Base-by-base conservation (phyloP, 2,888 invertebrate species). In the Tinea pellionella region DNA sequence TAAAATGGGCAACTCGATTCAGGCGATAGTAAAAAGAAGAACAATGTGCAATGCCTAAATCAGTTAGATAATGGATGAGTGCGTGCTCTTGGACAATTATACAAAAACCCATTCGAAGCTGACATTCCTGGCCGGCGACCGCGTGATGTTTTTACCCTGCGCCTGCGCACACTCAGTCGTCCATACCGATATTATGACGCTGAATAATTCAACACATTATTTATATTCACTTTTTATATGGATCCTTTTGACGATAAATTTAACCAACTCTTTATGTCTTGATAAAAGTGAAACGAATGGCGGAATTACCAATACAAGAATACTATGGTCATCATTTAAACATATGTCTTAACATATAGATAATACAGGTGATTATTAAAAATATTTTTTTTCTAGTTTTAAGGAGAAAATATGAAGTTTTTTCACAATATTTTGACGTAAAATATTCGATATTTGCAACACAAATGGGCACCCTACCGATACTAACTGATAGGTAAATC, bases 191-290 rank as follows among this genome's bases (percentile, higher is more conserved):
- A 77, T 70, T 85, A 77, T 70, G 82, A 85, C 86, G 85, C 87
- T 87, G 87, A 81, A 87, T 87, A 74, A 87, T 87, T 87, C 86
- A 87, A 76, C 71, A 72, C 77, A 82, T 78, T 80, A 81, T 83
- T 82, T 83, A 87, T 84, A 83, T 82, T 85, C 84, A 82, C 84
- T 84, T 86, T 87, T 87, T 85, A 80, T 81, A 85, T 47, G 84
- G 84, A 84, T 83, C 85, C 84, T 80, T n/a, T 83, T 81, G 78
- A 78, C 71, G 74, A 81, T 80, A 75, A 79, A 85, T 84, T 85
- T 83, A 84, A 83, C 82, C 79, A 76, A 74, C 77, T 80, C 81
- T 82, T 85, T 86, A 86, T 84, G 86, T 86, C 85, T 86, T 85
- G 82, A 86, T 87, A 84, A 84, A 78, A 81, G 77, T 84, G 81